Base-by-base conservation (phyloP, 1,140 invertebrate species). In the Rhyacophila brunnea region DNA sequence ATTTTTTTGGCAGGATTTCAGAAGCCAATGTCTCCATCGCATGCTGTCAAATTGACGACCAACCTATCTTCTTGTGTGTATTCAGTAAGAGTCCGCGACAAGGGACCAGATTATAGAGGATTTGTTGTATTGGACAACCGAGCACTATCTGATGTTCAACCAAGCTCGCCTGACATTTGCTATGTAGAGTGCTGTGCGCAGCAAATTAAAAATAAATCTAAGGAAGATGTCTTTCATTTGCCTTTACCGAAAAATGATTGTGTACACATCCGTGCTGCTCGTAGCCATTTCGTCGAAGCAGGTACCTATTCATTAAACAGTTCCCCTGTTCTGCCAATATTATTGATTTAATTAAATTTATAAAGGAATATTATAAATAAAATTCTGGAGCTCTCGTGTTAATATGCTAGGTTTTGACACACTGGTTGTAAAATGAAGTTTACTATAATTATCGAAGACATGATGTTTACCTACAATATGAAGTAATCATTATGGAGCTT, bases 1-100 rank as follows among this genome's bases (percentile, higher is more conserved):
- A 80, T 88, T 1, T 89, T 90, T 60, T 88, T 18, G 14, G 36
- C 15, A 40, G 18, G 42, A 36, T 10, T 13, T 6, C 10, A 87
- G 69, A 83, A 82, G 63, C 80, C 81, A 35, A 86, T 86, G 71
- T 65, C 83, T 7, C 82, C 81, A 13, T 83, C 84, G 1, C 87
- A 90, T 65, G 85, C 87, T 36, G 87, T 87, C 45, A 85, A 85
- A 71, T 74, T 89, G n/a, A 75, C 84, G 10, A 88, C 85, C 20
- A 83, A 81, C 6, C 82, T 82, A 0, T 71, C 78, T 7, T 79
- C 76, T 17, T 82, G 88, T 71, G 79, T 90, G 19, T 91, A 82
- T 67, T 90, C 88, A 9, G 88, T 91, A 1, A 70, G 86, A 66
- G 77, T 88, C 2, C 71, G 84, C 34, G 85, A 88, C 62, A 81